phyloP scores from a whole-genome alignment of 2,113 vertebrate genomes.

The Pollimyrus isidori region DNA sequence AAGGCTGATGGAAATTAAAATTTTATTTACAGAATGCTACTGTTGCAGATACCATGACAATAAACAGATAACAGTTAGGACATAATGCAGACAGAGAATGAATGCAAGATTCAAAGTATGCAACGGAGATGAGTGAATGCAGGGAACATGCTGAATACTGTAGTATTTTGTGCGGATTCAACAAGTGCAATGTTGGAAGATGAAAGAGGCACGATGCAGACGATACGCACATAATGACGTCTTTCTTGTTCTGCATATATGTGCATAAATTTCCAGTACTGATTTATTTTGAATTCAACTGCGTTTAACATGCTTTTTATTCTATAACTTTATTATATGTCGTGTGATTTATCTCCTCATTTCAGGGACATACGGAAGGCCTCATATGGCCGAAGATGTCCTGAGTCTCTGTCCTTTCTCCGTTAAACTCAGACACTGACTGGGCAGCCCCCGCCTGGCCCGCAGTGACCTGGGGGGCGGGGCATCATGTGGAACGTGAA shows the following conservation, averaged over 20 bases:
- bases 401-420: not conserved
- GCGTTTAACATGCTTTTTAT: not conserved
- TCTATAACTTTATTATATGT: not conserved
- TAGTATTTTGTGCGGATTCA: not conserved
- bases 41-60: not conserved
- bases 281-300: not conserved
- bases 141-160: not conserved
- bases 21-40: not conserved
- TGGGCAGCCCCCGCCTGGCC: slow-evolving; percentile 21
- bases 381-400: not conserved
- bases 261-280: not conserved
- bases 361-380: not conserved
- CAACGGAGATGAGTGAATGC: not conserved
- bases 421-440: not conserved
- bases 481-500: slow-evolving; percentile 21
- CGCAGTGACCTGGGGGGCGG: slow-evolving; percentile 16
- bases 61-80: not conserved
- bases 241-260: not conserved
- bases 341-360: not conserved
- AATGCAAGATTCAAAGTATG: not conserved
- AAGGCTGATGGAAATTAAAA: not conserved
- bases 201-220: not conserved
- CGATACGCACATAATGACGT: not conserved
- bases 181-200: not conserved
- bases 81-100: not conserved